These are phyloP conservation scores for Stichopus chloronotus DNA, from an alignment of 35 echinoderm and acorn worm species.

Conservation along the genomic window DNA sequence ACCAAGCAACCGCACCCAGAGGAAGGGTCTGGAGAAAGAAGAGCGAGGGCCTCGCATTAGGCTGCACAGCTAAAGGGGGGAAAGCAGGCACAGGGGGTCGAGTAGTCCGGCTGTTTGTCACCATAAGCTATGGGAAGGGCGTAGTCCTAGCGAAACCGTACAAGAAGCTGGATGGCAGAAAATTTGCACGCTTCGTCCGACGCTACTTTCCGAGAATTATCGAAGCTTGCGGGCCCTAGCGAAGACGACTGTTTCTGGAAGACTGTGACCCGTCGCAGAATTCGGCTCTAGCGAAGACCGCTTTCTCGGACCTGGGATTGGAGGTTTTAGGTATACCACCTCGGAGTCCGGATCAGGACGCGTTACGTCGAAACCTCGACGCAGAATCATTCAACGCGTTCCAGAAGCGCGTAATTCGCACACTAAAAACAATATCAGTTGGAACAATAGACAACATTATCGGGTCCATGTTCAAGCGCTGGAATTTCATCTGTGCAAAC, in stretches of 20 bases:
- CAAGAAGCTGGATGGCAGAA: not conserved
- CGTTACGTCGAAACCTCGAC: not conserved
- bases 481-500: not conserved
- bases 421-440: not conserved
- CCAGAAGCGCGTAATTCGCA: not conserved
- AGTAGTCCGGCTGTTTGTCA: not conserved
- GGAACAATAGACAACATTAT: not conserved
- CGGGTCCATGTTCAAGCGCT: not conserved
- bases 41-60: not conserved
- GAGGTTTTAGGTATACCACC: not conserved
- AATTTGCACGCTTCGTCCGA: not conserved
- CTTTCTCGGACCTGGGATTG: not conserved
- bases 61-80: slow-evolving; percentile 24
- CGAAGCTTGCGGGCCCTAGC: not conserved
- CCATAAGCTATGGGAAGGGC: slow-evolving; percentile 8
- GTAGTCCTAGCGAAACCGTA: slow-evolving; percentile 32
- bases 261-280: slow-evolving; percentile 45
- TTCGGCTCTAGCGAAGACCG: not conserved
- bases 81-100: slow-evolving; percentile 33
- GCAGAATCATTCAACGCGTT: slow-evolving; percentile 14
- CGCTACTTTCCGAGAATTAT: not conserved
- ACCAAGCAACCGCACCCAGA: not conserved
- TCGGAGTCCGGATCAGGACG: slow-evolving; percentile 15
- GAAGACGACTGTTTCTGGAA: slow-evolving; percentile 24
- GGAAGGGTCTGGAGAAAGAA: slow-evolving; percentile 14